phyloP scores from a whole-genome alignment of 92 coral and sea anemone species.

The Porites evermanni region DNA sequence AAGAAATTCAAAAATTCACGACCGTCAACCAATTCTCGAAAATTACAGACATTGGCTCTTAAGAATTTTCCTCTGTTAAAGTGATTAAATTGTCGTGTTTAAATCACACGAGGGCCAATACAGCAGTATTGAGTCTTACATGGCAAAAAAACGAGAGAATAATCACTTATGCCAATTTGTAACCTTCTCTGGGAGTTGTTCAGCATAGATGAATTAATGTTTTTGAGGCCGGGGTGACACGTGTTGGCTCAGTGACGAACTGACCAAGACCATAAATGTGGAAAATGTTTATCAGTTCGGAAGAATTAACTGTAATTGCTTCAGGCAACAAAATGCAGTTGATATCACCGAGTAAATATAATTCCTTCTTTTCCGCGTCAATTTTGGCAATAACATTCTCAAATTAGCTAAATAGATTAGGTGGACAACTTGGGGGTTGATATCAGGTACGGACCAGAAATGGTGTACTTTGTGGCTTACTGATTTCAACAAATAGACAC shows the following conservation, averaged over 20 bases:
- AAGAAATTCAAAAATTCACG: too few relatives aligned
- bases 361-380: constrained; percentile 35
- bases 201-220: constrained; percentile 65
- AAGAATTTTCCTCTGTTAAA: constrained; percentile 46
- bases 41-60: background rate
- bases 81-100: constrained; percentile 32
- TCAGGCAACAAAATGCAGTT: constrained; percentile 44
- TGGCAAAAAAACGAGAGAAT: constrained; percentile 51
- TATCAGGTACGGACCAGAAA: too few relatives aligned
- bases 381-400: background rate
- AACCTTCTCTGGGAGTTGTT: constrained; percentile 34
- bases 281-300: constrained; percentile 46
- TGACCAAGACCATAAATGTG: constrained; percentile 63
- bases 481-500: too few relatives aligned
- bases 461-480: too few relatives aligned
- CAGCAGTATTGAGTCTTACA: constrained; percentile 26
- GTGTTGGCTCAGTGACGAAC: constrained; percentile 72
- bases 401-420: too few relatives aligned
- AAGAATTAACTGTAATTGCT: background rate
- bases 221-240: constrained; percentile 61
- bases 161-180: background rate
- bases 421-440: too few relatives aligned
- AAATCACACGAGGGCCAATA: too few relatives aligned
- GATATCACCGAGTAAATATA: constrained; percentile 43
- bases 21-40: too few relatives aligned